Percentiles rank a stretch among this genome's conserved stretches.
These are phyloP conservation scores for Ursus arctos DNA, from an alignment of 2,113 vertebrate genomes.

Conservation along the genomic window DNA sequence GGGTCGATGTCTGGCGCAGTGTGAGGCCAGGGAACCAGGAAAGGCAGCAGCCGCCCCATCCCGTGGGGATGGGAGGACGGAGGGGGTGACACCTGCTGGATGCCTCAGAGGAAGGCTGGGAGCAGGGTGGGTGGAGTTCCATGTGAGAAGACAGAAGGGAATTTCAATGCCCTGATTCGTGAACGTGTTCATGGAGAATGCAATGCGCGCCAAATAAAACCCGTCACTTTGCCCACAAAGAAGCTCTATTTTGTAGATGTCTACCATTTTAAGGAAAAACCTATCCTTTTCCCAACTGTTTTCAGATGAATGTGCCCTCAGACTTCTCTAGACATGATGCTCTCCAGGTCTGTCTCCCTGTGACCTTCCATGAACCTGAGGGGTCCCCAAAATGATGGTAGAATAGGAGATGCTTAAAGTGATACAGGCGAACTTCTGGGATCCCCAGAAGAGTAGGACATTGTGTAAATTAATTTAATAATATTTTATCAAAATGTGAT, in stretches of 20 bases:
- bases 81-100: not conserved
- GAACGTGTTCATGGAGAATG: accelerated
- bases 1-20: accelerated
- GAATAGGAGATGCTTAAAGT: not conserved
- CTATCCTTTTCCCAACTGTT: accelerated
- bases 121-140: no score
- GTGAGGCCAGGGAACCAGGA: not conserved
- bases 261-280: not conserved
- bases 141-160: no score
- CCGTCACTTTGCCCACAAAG: not conserved
- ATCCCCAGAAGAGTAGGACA: no score
- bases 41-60: no score
- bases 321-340: accelerated
- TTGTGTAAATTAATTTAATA: not conserved
- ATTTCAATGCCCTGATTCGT: accelerated
- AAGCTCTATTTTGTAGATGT: not conserved
- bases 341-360: not conserved
- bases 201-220: accelerated
- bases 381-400: not conserved
- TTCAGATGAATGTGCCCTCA: accelerated
- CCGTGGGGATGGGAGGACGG: accelerated
- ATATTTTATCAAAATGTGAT: not conserved
- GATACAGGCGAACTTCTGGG: not conserved
- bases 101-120: not conserved
- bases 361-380: accelerated